Base-by-base conservation (phyloP, 2,888 invertebrate species). In the Tyria jacobaeae region DNA sequence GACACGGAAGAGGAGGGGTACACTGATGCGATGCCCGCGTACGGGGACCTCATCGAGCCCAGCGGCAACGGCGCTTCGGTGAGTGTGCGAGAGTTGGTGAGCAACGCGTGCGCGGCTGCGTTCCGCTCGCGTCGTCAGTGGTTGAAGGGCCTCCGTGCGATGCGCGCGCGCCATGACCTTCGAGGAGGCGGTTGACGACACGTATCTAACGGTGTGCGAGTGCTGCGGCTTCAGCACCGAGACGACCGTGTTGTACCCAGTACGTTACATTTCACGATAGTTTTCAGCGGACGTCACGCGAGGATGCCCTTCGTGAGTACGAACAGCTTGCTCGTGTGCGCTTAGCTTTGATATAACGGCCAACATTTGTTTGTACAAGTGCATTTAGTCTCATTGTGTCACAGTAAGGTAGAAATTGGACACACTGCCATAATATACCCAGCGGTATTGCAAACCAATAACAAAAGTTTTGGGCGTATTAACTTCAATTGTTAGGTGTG, bases 151-250 rank as follows among this genome's bases (percentile, higher is more conserved):
- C 81, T 78, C 82, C 89, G 90, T 75, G 87, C 87, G 87, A 89
- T 90, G 92, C 93, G 92, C 91, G 91, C 91, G 92, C 91, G 92
- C 89, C 89, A 92, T 92, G 93, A 92, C 91, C 92, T 91, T 92
- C 90, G 93, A 92, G 85, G 90, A 90, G 86, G 82, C 88, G 76
- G 89, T 83, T 75, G 93, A 94, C 87, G 90, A 92, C 85, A 89
- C 90, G 84, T 91, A 91, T 84, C 87, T 91, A 73, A 89, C 89
- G 71, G 94, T 94, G 86, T 94, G 94, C 89, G 94, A 94, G 85
- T 94, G 94, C 85, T 94, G 94, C 88, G 94, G 94, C 76, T 94
- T 94, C 91, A 93, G 90, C 92, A 84, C 90, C 52, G 94, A 94
- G 89, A 94, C 94, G 78, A 81, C 90, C 69, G 88, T 94, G 73